phyloP scores from a whole-genome alignment of 2,113 vertebrate genomes.

The Aldabrachelys gigantea region DNA sequence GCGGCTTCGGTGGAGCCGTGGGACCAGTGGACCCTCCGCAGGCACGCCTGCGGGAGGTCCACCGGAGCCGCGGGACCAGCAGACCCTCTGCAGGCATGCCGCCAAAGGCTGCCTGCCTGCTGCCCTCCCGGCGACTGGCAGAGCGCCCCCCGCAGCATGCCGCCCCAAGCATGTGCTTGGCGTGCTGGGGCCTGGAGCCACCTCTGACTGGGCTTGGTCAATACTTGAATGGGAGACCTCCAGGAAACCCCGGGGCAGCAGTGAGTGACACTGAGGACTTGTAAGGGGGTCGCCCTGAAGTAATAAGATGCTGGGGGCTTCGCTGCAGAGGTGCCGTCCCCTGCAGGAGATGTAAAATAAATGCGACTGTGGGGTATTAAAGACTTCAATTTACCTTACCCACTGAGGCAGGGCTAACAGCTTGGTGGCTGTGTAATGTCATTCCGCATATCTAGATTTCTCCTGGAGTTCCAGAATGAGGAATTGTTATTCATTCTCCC shows the following conservation, averaged over 20 bases:
- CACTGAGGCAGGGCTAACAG: not conserved
- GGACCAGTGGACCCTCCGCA: no score
- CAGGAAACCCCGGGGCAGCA: not conserved
- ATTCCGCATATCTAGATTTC: not conserved
- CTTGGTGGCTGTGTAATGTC: not conserved
- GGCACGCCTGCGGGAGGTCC: no score
- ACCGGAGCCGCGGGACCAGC: no score
- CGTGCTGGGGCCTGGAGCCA: no score
- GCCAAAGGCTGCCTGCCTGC: no score
- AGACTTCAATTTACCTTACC: not conserved
- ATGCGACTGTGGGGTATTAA: accelerated
- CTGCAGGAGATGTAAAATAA: accelerated
- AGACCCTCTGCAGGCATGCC: no score
- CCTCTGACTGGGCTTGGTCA: accelerated
- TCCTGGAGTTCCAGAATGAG: accelerated
- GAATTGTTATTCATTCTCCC: not conserved
- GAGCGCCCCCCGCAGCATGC: no score
- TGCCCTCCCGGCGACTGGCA: no score
- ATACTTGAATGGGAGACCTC: accelerated
- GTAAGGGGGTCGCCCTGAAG: accelerated
- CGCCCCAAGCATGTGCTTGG: no score
- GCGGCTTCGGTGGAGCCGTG: no score
- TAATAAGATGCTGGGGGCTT: no score
- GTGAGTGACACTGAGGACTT: not conserved
- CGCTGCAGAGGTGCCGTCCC: not conserved